Evolutionary conservation across 2,797 vertebrate genomes (phyloP), one percentile per base, ranked within the genome.

Genomic region (Lophotriccus pileatus): DNA sequence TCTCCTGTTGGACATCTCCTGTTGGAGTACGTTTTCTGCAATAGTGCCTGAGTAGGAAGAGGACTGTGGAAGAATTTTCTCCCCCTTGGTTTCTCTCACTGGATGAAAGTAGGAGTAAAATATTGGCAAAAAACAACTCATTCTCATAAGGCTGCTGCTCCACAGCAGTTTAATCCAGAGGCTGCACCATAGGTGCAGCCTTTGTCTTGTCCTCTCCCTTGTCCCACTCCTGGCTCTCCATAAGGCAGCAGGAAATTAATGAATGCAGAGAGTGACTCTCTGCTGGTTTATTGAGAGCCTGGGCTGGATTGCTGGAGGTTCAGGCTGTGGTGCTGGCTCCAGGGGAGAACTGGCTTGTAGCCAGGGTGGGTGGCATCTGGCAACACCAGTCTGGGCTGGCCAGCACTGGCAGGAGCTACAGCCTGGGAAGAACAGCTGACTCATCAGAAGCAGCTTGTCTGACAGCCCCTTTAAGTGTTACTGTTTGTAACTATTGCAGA

Each of bases 1-100:
- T 30, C 23, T 63, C 19, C 47, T 49, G 9, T 63, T 80, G 34
- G 18, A 74, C 6, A 7, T 30, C 23, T 63, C 19, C 47, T 49
- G 9, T 63, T 80, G 34, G 18, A 74, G 13, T 24, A 67, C 56
- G 23, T 67, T 94, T 83, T 87, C 63, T 52, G 78, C 14, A 18
- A 0, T 34, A 68, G 25, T 74, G 30, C 39, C 6, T 27, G 10
- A 64, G 39, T 30, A 75, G 58, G 19, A 36, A 2, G 6, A 56
- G 37, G 32, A 11, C 53, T 67, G 14, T 0, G 1, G 30, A 32
- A 85, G 7, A 5, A 34, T 64, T 72, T 36, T 5, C 0, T 3
- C 19, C 6, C 9, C 3, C 5, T n/a, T 14, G 5, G 6, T 62
- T 81, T 75, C 39, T 85, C 44, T 78, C 12, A 39, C 22, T 64